phyloP scores from a whole-genome alignment of 2,888 invertebrate species.

The Sepiola atlantica region DNA sequence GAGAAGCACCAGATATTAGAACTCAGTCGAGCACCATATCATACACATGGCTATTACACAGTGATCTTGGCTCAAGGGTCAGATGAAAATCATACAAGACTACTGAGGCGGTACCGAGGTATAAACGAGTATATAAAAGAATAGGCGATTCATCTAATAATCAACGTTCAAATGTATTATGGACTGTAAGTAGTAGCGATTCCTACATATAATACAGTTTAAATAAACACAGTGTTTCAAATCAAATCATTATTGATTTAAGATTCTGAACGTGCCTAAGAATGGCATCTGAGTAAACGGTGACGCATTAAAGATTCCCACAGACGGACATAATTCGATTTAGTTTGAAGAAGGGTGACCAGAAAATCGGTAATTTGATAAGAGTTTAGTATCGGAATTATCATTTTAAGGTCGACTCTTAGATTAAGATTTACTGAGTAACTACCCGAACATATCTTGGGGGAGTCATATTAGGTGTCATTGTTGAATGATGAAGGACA shows the following conservation, averaged over 20 bases:
- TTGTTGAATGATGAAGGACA: neutral
- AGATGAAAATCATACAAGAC: too few species aligned
- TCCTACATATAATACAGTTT: too few species aligned
- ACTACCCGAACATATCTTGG: neutral
- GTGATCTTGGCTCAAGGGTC: too few species aligned
- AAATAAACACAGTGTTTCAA: neutral
- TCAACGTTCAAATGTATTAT: too few species aligned
- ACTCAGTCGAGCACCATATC: too few species aligned
- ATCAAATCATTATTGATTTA: neutral
- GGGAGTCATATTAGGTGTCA: neutral
- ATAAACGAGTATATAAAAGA: too few species aligned
- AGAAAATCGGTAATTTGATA: neutral
- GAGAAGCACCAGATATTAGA: too few species aligned
- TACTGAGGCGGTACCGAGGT: too few species aligned
- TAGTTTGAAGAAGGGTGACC: neutral
- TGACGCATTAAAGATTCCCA: neutral
- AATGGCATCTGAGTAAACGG: neutral
- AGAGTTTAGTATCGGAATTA: neutral
- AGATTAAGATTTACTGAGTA: neutral
- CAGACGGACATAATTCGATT: neutral
- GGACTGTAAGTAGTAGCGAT: too few species aligned
- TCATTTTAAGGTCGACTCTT: neutral
- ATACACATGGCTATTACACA: too few species aligned
- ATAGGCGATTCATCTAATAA: too few species aligned
- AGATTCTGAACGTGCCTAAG: neutral